Percentiles rank a stretch among this genome's conserved stretches.
Evolutionary conservation across 2,888 invertebrate species (phyloP).

Genomic region (Tanaodytes sp.): DNA sequence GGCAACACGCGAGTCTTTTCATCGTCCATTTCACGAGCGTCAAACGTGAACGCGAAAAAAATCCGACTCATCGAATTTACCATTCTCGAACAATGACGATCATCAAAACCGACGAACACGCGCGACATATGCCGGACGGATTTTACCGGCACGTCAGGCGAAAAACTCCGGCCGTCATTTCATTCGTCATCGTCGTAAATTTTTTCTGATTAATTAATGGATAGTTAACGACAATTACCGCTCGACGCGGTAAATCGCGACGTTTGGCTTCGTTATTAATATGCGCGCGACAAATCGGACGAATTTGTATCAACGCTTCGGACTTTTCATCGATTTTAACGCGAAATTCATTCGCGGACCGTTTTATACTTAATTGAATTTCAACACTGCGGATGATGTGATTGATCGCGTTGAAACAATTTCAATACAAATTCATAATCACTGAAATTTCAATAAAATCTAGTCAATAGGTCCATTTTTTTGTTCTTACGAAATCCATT

Average conservation of each 20-base stretch:
- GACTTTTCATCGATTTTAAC: too few relatives aligned
- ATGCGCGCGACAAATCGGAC: too few relatives aligned
- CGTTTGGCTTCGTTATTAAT: slow-evolving; percentile 22
- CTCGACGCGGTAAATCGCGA: slow-evolving; percentile 2
- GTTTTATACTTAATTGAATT: too few relatives aligned
- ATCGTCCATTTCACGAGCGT: slow-evolving; percentile 38
- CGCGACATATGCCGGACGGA: slow-evolving; percentile 3
- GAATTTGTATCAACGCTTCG: too few relatives aligned
- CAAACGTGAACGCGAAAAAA: slow-evolving; percentile 41
- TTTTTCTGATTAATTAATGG: slow-evolving; percentile 42
- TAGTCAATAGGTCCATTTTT: too few relatives aligned
- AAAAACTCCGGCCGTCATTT: slow-evolving; percentile 36
- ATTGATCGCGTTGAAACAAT: too few relatives aligned
- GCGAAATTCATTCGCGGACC: too few relatives aligned
- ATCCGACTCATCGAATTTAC: slow-evolving; percentile 46
- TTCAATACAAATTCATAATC: too few relatives aligned
- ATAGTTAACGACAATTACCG: slow-evolving; percentile 24
- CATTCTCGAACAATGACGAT: slow-evolving; percentile 38
- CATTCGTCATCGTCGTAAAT: slow-evolving; percentile 25
- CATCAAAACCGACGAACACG: slow-evolving; percentile 38
- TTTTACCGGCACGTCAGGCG: slow-evolving; percentile 5
- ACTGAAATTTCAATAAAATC: too few relatives aligned
- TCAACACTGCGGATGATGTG: too few relatives aligned
- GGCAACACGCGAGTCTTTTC: slow-evolving; percentile 47
- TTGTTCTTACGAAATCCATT: too few relatives aligned